phyloP scores from a whole-genome alignment of 1,140 invertebrate species.

The Atopsyche davidsoni region DNA sequence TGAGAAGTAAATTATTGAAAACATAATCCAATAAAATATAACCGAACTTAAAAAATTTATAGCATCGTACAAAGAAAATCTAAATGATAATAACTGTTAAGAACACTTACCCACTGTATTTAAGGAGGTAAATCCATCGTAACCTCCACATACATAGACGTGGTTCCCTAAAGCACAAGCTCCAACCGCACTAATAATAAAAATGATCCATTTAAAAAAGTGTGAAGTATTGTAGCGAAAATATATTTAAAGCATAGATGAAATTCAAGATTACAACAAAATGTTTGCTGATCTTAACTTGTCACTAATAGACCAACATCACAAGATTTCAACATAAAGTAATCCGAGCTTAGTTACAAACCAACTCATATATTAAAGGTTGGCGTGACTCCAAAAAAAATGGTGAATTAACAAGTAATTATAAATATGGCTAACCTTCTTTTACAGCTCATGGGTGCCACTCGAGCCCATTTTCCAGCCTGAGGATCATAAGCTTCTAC shows the following conservation, averaged over 20 bases:
- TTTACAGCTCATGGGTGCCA: slow-evolving; percentile 78
- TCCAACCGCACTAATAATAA: slow-evolving; percentile 65
- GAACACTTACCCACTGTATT: slow-evolving; percentile 65
- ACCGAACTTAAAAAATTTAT: neutral
- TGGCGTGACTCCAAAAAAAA: no score
- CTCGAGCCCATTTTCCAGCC: slow-evolving; percentile 68
- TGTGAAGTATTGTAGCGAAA: no score
- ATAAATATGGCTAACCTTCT: slow-evolving; percentile 49
- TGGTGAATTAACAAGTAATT: slow-evolving; percentile 5
- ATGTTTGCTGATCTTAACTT: no score
- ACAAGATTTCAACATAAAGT: no score
- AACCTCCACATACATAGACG: slow-evolving; percentile 84
- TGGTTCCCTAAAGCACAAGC: slow-evolving; percentile 75
- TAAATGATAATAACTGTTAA: neutral
- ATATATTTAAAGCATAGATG: no score
- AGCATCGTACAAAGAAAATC: slow-evolving; percentile 1
- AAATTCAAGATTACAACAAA: no score
- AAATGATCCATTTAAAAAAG: no score
- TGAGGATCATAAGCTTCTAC: slow-evolving; percentile 82
- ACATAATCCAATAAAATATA: slow-evolving; percentile 10
- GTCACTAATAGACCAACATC: no score
- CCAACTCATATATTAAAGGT: no score
- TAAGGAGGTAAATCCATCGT: slow-evolving; percentile 80
- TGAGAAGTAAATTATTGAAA: slow-evolving; percentile 59
- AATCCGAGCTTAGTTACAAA: no score